Conservation (phyloP, 2,888 invertebrate genomes). For the Notodonta ziczac region DNA sequence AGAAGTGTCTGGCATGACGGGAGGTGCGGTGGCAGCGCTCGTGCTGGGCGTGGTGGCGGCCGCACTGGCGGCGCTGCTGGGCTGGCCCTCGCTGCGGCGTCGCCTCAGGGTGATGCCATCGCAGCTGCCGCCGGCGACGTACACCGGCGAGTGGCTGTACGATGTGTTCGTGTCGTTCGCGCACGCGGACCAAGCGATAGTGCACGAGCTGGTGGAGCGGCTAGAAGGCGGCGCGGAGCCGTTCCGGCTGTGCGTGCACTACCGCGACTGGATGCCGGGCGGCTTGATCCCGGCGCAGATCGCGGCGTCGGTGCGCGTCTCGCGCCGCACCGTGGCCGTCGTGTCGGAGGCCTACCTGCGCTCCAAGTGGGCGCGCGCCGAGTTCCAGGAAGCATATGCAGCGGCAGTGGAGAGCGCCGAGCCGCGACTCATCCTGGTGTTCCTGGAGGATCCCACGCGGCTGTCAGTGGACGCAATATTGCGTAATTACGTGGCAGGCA, state of each 20-base stretch:
- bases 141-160: conserved; percentile 64
- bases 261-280: conserved; percentile 90
- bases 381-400: conserved; percentile 83
- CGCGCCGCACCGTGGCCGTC: conserved; percentile 45
- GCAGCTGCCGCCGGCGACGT: background rate
- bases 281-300: conserved; percentile 89
- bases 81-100: no score
- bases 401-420: background rate
- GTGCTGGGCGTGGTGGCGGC: background rate
- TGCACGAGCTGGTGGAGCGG: conserved; percentile 86
- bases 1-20: background rate
- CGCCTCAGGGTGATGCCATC: no score
- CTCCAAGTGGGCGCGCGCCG: conserved; percentile 38
- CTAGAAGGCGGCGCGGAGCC: conserved; percentile 82
- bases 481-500: no score
- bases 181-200: conserved; percentile 89
- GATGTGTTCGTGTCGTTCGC: conserved; percentile 93
- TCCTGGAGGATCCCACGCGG: no score
- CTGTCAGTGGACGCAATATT: no score
- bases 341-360: conserved; percentile 34
- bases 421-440: no score
- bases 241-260: conserved; percentile 87
- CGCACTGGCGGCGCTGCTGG: no score
- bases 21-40: background rate
- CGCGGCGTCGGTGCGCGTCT: conserved; percentile 29